Base-by-base conservation (phyloP, 2,113 vertebrate genomes). In the Gopherus flavomarginatus region DNA sequence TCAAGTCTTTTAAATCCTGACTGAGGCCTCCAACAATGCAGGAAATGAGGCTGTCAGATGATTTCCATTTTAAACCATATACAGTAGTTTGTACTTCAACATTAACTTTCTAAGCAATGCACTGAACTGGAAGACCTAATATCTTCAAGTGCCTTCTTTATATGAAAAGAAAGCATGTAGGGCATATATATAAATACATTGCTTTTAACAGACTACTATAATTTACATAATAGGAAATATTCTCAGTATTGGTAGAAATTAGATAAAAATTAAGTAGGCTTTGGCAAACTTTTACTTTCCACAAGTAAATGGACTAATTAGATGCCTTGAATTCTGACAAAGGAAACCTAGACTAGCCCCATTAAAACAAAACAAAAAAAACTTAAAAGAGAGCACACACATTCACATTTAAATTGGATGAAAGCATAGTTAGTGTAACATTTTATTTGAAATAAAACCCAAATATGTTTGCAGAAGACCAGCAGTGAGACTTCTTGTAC, bases 361-460 rank as follows among this genome's bases (percentile, higher is more conserved):
- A 47, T 12, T 27, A 78, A 78, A 78, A 44, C 22, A 27, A 44
- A 44, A 65, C 29, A 6, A 65, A 65, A 65, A 65, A 65, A 2
- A 6, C 6, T 47, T 44, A 42, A 42, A 31, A 2, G 92, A 14
- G 6, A 82, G 35, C 6, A 92, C 53, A 93, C 53, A 85, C 94
- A 90, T 79, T 49, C 5, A 49, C 2, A 62, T 52, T 81, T 90
- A 8, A 38, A 81, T 93, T 72, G 38, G 49, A 81, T 50, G 82
- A 79, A 92, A 87, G 90, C 27, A 49, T 59, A 54, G 90, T 10
- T 3, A 24, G 44, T 6, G n/a, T 93, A 94, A 91, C 82, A 83
- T 87, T 92, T 88, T 81, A 88, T 26, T 89, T 90, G 4, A 88
- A 91, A 90, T 83, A 78, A 65, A 91, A 91, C 88, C 11, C 5